Percentiles rank a stretch among this genome's conserved stretches.
phyloP scores from a whole-genome alignment of 35 echinoderm and acorn worm genomes.

The Stichopus chloronotus region DNA sequence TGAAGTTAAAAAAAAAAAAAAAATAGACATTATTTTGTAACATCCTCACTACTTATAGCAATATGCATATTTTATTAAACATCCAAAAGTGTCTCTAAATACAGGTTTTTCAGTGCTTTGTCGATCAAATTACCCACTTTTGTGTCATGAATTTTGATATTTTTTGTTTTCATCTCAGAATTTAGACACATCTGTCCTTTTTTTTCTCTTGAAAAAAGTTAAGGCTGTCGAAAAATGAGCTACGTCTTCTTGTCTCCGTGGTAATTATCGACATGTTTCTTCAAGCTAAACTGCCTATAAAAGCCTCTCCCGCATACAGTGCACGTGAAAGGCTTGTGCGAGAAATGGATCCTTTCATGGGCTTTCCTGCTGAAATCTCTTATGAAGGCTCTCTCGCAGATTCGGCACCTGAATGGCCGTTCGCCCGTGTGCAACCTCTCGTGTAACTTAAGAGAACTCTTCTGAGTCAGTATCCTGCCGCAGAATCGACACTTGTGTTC shows the following conservation, averaged over 20 bases:
- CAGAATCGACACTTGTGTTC: slow-evolving; percentile 4
- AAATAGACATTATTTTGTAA: too few species aligned
- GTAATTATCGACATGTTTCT: neutral
- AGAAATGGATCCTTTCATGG: slow-evolving; percentile 23
- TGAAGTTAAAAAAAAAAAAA: too few species aligned
- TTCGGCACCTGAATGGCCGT: slow-evolving; percentile 31
- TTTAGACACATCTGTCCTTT: too few species aligned
- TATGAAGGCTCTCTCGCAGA: slow-evolving; percentile 19
- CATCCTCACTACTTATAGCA: too few species aligned
- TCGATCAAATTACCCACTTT: too few species aligned
- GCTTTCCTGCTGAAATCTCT: slow-evolving; percentile 26
- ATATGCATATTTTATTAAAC: too few species aligned
- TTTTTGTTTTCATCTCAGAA: too few species aligned
- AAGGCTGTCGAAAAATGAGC: too few species aligned
- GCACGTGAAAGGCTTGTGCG: slow-evolving; percentile 9
- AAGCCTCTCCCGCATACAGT: slow-evolving; percentile 21
- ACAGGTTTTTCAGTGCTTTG: too few species aligned
- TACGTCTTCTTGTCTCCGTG: neutral
- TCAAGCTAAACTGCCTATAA: slow-evolving; percentile 31
- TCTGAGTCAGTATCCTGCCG: neutral
- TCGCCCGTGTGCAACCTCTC: slow-evolving; percentile 59
- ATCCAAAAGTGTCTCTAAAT: too few species aligned
- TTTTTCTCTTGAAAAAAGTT: too few species aligned
- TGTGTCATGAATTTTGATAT: too few species aligned
- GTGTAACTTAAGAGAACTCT: slow-evolving; percentile 10